A percentile compares a stretch with the other conserved stretches of the same genome.
These are phyloP conservation scores for Typhlichthys eigenmanni DNA, from an alignment of 2,797 vertebrate genomes.

Conservation along the genomic window DNA sequence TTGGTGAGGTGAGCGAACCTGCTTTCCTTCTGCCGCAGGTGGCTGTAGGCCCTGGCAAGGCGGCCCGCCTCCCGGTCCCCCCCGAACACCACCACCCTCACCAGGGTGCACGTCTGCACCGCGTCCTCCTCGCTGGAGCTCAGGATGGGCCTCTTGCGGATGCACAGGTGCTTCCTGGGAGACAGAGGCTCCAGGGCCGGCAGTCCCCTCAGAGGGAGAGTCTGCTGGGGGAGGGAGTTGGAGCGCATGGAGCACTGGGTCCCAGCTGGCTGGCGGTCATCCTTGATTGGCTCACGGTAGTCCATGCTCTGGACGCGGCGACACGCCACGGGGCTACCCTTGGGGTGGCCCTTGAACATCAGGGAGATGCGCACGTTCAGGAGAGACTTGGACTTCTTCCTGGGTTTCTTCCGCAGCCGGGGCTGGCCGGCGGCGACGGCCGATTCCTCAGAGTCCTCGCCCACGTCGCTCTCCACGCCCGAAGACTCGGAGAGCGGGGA, in stretches of 20 bases:
- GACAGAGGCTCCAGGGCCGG: constrained; percentile 15
- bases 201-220: constrained; percentile 23
- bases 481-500: constrained; percentile 84
- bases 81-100: constrained; percentile 91
- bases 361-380: constrained; percentile 81
- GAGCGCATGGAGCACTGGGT: constrained; percentile 75
- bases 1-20: constrained; percentile 82
- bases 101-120: constrained; percentile 60
- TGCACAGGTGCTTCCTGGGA: constrained; percentile 61
- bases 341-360: constrained; percentile 74
- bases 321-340: constrained; percentile 69
- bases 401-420: constrained; percentile 63
- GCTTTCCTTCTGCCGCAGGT: constrained; percentile 85
- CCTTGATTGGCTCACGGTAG: constrained; percentile 37
- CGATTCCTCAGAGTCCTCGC: constrained; percentile 82
- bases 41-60: constrained; percentile 88
- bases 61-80: constrained; percentile 90
- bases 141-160: constrained; percentile 86
- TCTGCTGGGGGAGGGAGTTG: constrained; percentile 72
- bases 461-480: constrained; percentile 87
- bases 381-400: constrained; percentile 72
- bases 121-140: constrained; percentile 78
- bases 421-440: constrained; percentile 28
- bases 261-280: constrained; percentile 18
- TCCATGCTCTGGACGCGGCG: constrained; percentile 83